These are phyloP conservation scores for Spea hammondii DNA, from an alignment of 2,797 vertebrate species.

Conservation along the genomic window DNA sequence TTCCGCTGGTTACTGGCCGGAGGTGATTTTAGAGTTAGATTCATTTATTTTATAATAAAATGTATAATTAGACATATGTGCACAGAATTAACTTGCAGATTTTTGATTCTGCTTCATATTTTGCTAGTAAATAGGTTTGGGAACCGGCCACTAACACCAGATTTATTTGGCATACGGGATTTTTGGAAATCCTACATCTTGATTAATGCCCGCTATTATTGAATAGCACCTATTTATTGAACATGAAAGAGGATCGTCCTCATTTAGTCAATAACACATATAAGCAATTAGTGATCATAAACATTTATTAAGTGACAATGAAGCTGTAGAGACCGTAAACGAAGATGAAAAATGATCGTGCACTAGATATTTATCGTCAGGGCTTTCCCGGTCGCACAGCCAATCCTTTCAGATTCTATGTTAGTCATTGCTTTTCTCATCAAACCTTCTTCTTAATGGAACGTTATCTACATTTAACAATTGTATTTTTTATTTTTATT, in stretches of 20 bases:
- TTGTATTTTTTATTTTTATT: too few relatives aligned
- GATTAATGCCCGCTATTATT: not conserved
- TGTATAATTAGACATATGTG: not conserved
- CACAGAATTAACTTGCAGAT: not conserved
- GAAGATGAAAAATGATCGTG: too few relatives aligned
- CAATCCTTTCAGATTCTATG: too few relatives aligned
- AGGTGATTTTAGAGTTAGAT: conserved; percentile 23
- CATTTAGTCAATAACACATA: conserved; percentile 1
- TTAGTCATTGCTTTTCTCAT: too few relatives aligned
- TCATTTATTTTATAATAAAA: conserved; percentile 23
- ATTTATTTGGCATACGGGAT: not conserved
- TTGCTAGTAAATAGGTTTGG: conserved; percentile 27
- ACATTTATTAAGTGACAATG: not conserved
- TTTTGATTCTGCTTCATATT: conserved; percentile 17
- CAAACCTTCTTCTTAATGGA: too few relatives aligned
- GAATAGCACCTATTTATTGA: conserved; percentile 26
- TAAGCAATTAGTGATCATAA: not conserved
- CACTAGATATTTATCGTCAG: too few relatives aligned
- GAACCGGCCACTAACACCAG: not conserved
- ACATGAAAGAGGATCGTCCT: conserved; percentile 26
- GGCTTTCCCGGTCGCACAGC: too few relatives aligned
- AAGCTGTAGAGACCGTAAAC: too few relatives aligned
- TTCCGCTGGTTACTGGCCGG: conserved; percentile 8
- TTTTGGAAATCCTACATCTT: too few relatives aligned
- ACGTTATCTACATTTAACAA: too few relatives aligned